phyloP scores from a whole-genome alignment of 1,140 invertebrate genomes.

The Ridgeia piscesae region DNA sequence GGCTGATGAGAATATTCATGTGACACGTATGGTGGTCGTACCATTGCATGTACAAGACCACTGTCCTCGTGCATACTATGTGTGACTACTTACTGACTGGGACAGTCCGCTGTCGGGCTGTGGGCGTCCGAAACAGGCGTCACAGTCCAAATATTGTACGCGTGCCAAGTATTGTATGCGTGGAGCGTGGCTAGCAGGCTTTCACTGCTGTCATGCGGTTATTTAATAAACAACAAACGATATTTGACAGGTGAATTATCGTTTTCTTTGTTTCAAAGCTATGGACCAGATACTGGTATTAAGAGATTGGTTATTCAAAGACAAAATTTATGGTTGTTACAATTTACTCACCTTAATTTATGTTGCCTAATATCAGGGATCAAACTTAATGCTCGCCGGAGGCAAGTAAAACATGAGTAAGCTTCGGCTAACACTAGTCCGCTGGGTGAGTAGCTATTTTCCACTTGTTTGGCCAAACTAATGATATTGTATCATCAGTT shows the following conservation, averaged over 20 bases:
- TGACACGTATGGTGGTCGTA: background rate
- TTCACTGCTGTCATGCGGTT: background rate
- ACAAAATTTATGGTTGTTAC: too few relatives aligned
- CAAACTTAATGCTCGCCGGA: too few relatives aligned
- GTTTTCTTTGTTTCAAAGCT: background rate
- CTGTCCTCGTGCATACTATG: background rate
- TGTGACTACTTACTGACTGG: background rate
- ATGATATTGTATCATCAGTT: too few relatives aligned
- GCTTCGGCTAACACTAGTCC: too few relatives aligned
- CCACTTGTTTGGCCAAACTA: too few relatives aligned
- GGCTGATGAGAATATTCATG: background rate
- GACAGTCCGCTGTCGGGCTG: background rate
- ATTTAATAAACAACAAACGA: slow-evolving; percentile 6
- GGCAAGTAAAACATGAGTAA: too few relatives aligned
- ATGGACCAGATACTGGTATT: background rate
- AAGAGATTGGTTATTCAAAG: too few relatives aligned
- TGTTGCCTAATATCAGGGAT: too few relatives aligned
- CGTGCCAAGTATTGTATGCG: too few relatives aligned
- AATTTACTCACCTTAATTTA: too few relatives aligned
- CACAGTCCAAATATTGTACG: background rate
- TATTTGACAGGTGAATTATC: background rate
- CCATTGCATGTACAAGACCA: background rate
- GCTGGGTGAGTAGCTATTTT: too few relatives aligned
- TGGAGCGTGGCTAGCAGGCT: background rate
- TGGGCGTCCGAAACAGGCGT: background rate